Base-by-base conservation (phyloP, 2,113 vertebrate genomes). In the Chaetura pelagica region DNA sequence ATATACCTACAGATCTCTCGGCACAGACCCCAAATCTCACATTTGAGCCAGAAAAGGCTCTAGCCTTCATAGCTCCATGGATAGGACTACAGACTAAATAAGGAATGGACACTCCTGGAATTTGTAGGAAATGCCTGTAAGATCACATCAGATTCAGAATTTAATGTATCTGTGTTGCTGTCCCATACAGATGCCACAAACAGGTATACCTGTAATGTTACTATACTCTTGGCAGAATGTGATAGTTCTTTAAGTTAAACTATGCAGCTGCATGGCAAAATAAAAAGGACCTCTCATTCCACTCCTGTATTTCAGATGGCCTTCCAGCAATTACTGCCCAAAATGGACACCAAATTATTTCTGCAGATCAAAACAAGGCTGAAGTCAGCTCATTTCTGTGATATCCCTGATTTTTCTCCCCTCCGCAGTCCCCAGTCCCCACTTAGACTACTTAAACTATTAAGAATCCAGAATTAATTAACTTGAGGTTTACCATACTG, bases 31-130 rank as follows among this genome's bases (percentile, higher is more conserved):
- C 15, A 89, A 21, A 8, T 17, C 27, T 51, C 23, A 35, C 16
- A 46, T 21, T 16, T 3, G 3, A 49, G 7, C 21, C 61, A 58
- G n/a, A 14, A 82, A 84, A 67, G n/a, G 52, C 22, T 90, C 22
- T 9, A 68, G 23, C 30, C 16, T 48, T 76, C 14, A 1, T 59
- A 30, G 7, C 6, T 52, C 54, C 54, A 34, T 0, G 57, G 4
- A 62, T 2, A 63, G n/a, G 16, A 77, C 40, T 38, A 64, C 20
- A 90, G 49, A 22, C 27, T 57, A 77, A 69, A 14, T 26, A 61
- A 85, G 17, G 20, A 94, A 63, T 12, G 17, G 21, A 12, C 18
- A 13, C 7, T 16, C 52, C 15, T 40, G 23, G 62, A 90, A 40
- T 55, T 46, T 0, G 5, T 12, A 84, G 34, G 24, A 84, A 91